Evolutionary conservation across 1,140 invertebrate species (phyloP).

Genomic region (Apis laboriosa): DNA sequence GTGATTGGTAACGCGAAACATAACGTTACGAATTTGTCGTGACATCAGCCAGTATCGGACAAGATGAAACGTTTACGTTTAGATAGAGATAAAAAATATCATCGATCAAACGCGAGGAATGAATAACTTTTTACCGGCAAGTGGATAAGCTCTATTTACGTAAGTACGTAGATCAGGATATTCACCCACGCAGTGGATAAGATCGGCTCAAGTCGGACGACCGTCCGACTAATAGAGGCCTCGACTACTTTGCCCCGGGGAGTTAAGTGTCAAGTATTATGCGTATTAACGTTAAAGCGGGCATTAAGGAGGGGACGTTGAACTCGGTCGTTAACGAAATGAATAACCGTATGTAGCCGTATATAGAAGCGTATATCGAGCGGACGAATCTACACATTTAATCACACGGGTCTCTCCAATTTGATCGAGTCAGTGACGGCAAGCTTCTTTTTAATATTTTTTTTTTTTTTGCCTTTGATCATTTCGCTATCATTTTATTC

Average conservation of each 20-base stretch:
- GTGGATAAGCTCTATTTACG: conserved; percentile 31
- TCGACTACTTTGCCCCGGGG: conserved; percentile 13
- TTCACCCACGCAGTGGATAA: conserved; percentile 27
- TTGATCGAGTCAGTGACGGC: too few relatives aligned
- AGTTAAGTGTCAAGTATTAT: conserved; percentile 15
- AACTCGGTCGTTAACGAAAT: conserved; percentile 20
- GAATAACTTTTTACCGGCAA: not conserved
- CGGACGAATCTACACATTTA: conserved; percentile 1
- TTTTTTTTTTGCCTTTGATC: not conserved
- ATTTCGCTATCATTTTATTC: too few relatives aligned
- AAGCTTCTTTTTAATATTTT: not conserved
- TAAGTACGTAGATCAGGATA: not conserved
- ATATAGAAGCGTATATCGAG: not conserved
- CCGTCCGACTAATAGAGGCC: conserved; percentile 39
- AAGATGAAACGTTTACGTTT: not conserved
- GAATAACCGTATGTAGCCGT: not conserved
- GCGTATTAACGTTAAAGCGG: conserved; percentile 23
- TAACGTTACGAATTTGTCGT: not conserved
- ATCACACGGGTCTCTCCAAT: not conserved
- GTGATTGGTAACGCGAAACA: not conserved
- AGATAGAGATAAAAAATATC: not conserved
- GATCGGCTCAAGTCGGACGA: conserved; percentile 20
- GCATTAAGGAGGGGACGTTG: conserved; percentile 23
- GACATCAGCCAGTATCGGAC: not conserved
- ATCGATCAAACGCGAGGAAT: conserved; percentile 15